Conservation (phyloP, 2,888 invertebrate species). For the Nasonia oneida region DNA sequence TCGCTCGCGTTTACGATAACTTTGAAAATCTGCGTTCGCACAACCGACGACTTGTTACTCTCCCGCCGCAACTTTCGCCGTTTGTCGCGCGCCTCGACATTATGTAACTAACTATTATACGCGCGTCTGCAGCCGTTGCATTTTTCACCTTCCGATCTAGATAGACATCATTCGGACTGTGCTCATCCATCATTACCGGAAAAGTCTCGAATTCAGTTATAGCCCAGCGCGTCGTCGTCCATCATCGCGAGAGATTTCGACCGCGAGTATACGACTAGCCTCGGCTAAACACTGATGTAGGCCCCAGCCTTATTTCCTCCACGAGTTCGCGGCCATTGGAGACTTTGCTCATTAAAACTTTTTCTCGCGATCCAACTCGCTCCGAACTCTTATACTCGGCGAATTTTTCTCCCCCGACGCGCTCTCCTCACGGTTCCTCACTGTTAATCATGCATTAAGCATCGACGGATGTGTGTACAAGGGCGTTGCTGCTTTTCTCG, state of each 20-base stretch:
- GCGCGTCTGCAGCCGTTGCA: too few species aligned
- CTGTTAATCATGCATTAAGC: not conserved
- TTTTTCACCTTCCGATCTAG: too few species aligned
- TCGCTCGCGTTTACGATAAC: not conserved
- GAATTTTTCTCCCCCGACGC: not conserved
- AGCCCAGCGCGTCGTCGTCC: not conserved
- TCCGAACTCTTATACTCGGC: not conserved
- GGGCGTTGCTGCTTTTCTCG: not conserved
- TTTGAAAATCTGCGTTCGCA: not conserved
- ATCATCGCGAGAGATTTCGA: too few species aligned
- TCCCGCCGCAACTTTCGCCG: too few species aligned
- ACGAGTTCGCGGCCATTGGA: not conserved
- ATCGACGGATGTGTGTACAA: not conserved
- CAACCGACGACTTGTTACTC: too few species aligned
- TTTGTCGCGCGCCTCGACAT: too few species aligned
- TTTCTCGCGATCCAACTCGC: not conserved
- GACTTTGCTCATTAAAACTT: constrained; percentile 16
- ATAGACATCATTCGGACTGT: too few species aligned
- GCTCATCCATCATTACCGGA: too few species aligned
- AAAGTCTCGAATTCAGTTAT: not conserved
- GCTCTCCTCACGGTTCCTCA: too few species aligned
- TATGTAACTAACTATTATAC: too few species aligned
- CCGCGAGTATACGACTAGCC: not conserved
- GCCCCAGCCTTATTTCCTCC: not conserved
- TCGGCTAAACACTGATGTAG: not conserved